phyloP scores from a whole-genome alignment of 2,888 invertebrate species.

The Yponomeuta cagnagella region DNA sequence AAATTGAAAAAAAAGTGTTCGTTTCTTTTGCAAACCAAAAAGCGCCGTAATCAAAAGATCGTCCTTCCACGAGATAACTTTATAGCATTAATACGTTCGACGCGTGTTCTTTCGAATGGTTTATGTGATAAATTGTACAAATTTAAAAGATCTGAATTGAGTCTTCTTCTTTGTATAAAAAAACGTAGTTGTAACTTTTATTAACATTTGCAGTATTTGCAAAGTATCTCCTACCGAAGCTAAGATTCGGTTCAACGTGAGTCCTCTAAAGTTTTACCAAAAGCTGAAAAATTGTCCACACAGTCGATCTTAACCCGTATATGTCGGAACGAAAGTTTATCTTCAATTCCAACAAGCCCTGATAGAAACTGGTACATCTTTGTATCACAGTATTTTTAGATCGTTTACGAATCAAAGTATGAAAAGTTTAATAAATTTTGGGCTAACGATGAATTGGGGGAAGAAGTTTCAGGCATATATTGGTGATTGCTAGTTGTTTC shows the following conservation, averaged over 20 bases:
- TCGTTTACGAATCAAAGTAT: no score
- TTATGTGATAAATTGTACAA: slow-evolving; percentile 71
- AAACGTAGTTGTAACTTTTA: slow-evolving; percentile 29
- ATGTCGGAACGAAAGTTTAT: slow-evolving; percentile 18
- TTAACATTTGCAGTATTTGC: slow-evolving; percentile 22
- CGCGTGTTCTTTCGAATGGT: slow-evolving; percentile 52
- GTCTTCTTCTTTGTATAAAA: slow-evolving; percentile 54
- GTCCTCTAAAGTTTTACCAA: background rate
- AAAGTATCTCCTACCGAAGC: slow-evolving; percentile 13
- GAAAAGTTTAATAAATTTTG: no score
- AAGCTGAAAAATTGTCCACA: background rate
- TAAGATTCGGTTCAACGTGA: background rate
- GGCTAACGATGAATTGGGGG: no score
- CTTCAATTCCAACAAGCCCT: slow-evolving; percentile 17
- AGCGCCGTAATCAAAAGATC: slow-evolving; percentile 19
- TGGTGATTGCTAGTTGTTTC: no score
- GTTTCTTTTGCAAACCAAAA: background rate
- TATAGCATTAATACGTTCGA: slow-evolving; percentile 27
- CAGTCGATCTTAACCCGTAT: no score
- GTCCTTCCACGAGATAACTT: slow-evolving; percentile 27
- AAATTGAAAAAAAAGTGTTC: background rate
- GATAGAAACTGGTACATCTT: no score
- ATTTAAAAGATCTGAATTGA: slow-evolving; percentile 55
- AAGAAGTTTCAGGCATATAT: no score
- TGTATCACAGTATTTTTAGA: no score